Evolutionary conservation across 2,888 invertebrate genomes (phyloP), one percentile per base, ranked within the genome.

Genomic region (Phortica magna): DNA sequence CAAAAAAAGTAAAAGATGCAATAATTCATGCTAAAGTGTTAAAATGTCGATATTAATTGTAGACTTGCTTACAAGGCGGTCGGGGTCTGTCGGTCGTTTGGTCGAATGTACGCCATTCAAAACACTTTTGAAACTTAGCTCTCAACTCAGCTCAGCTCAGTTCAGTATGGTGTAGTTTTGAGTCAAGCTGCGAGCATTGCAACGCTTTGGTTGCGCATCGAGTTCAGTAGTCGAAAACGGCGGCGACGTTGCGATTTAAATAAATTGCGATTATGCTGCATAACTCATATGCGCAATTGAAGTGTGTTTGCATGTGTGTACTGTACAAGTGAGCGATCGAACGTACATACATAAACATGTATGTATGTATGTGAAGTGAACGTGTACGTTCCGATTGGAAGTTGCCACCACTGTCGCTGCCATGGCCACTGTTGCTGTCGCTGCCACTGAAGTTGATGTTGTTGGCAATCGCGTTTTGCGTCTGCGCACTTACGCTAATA

Each of bases 31-130:
- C 82, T 82, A 85, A 89, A 89, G 89, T 89, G 89, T 89, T 89
- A 89, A 89, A 89, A 88, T 89, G 89, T 89, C 89, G 88, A 89
- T 89, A 89, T 88, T 89, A 89, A 89, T 89, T 89, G 87, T 84
- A 83, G 84, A 82, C 82, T 83, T 79, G 79, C 81, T 80, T 76
- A 77, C 74, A 79, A 75, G 75, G 78, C 75, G 61, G 78, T 78
- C 74, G 67, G 65, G 31, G 31, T 31, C 31, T 31, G 31, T 31
- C 31, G 31, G 31, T 31, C 31, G 31, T 4, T 31, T 31, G 31
- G 31, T 31, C 72, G 41, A 42, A 72, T 64, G 72, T n/a, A n/a
- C n/a, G n/a, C n/a, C n/a, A n/a, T n/a, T n/a, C n/a, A n/a, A 41
- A 48, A 70, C 75, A 59, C 75, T 77, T 59, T 67, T 31, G 4